Base-by-base conservation (phyloP, 2,888 invertebrate species). In the Deladenus siricidicola region DNA sequence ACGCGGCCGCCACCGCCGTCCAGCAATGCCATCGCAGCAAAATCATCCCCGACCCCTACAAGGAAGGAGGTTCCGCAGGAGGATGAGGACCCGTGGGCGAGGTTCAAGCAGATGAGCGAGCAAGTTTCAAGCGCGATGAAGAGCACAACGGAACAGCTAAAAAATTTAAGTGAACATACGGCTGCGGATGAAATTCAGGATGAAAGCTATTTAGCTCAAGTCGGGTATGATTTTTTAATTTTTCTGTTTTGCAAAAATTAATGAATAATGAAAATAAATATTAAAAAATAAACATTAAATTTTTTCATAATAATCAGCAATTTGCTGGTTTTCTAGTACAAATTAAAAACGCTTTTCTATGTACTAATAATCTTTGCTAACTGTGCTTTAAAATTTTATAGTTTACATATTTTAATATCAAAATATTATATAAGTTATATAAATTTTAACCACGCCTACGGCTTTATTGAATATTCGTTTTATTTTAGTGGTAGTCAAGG, bases 61-160 rank as follows among this genome's bases (percentile, higher is more conserved):
- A n/a, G n/a, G n/a, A 67, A 68, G 57, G 64, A 67, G 54, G 53
- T 63, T 52, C 62, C 64, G 48, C 71, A 71, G 44, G 75, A 77
- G 55, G 69, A 69, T 24, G 77, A 77, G 60, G 77, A 77, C 55
- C 70, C 77, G 4, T 77, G 77, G 77, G 70, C 76, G 10, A 61
- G 69, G 29, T 77, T 77, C 62, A 73, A 76, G 50, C 64, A 70
- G 48, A 78, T 77, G 77, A 76, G 73, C 6, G 75, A 73, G 50
- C 71, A 72, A 56, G 74, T 75, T 19, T 44, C 58, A 6, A 64
- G 39, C 26, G 67, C 61, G 8, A 70, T 74, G 21, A 75, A 75
- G 48, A 58, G 59, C n/a, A 75, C 77, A 1, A 72, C 70, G 28
- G 64, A 67, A 4, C 66, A 65, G 14, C 34, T 77, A 63, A 76